Conservation (phyloP, 2,888 invertebrate species). For the Limnephilus marmoratus region DNA sequence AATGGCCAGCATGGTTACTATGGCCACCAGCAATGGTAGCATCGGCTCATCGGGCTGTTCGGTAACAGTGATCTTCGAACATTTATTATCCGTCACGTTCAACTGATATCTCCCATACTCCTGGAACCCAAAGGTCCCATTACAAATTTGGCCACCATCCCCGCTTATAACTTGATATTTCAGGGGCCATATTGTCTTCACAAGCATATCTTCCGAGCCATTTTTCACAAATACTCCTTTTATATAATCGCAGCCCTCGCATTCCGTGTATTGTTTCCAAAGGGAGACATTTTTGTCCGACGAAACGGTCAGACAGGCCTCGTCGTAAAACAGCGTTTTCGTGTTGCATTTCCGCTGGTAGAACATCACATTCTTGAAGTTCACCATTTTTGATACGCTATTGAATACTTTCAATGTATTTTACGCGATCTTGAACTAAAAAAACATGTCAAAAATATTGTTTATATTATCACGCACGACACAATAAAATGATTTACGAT, state of each 20-base stretch:
- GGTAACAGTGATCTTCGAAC: conserved; percentile 72
- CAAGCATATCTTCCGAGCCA: conserved; percentile 69
- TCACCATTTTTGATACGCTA: conserved; percentile 68
- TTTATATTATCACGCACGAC: conserved; percentile 21
- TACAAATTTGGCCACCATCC: conserved; percentile 71
- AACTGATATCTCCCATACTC: conserved; percentile 74
- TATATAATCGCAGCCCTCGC: conserved; percentile 68
- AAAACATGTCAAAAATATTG: conserved; percentile 22
- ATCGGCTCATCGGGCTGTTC: conserved; percentile 76
- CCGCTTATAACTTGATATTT: conserved; percentile 70
- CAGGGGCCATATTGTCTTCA: conserved; percentile 71
- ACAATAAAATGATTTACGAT: neutral
- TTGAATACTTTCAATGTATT: neutral
- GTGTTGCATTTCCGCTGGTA: conserved; percentile 72
- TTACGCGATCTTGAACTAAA: conserved; percentile 3
- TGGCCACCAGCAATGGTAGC: conserved; percentile 73
- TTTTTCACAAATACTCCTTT: conserved; percentile 62
- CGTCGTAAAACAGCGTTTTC: conserved; percentile 71
- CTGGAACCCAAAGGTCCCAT: conserved; percentile 71
- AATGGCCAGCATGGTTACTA: conserved; percentile 74
- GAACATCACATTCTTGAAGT: conserved; percentile 74
- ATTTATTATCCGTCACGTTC: conserved; percentile 70
- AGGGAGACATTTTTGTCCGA: conserved; percentile 70
- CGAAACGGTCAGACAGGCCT: conserved; percentile 74
- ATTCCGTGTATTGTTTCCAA: conserved; percentile 75